Evolutionary conservation across 2,888 invertebrate species (phyloP), one percentile per base, ranked within the genome.

Genomic region (Chironomus riparius): DNA sequence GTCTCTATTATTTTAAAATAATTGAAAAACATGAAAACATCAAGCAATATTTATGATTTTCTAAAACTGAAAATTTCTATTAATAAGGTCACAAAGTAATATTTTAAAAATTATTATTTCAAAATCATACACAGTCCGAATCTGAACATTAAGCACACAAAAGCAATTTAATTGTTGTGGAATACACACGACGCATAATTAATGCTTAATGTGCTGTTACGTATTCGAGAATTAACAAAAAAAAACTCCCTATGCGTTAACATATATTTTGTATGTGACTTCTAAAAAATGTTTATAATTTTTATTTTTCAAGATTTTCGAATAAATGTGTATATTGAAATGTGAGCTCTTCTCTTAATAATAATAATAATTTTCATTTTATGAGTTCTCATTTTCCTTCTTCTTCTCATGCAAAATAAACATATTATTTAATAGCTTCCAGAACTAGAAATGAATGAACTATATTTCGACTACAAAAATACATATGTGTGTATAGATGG

Each of bases 131-230:
- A 24, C 18, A 38, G 18, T 65, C 22, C 65, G 18, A 22, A 12
- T 24, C 7, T 65, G 12, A 21, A 65, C 65, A 24, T n/a, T 68
- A 15, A 28, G 68, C 68, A 68, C 68, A 68, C 38, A 15, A 28
- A 65, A 56, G 18, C 15, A 56, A 68, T 68, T 38, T 68, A 68
- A 68, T 68, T 68, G 68, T 68, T 68, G 10, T 38, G 38, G 48
- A 56, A 70, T 18, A 70, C 70, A 70, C 70, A 70, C 70, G 70
- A 70, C 50, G 70, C 70, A 70, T 70, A 70, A 70, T 70, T 70
- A 70, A 70, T 70, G 70, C 70, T 70, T 70, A 70, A 70, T 70
- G 70, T 70, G 50, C 70, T 70, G 50, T 70, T 70, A 56, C 50
- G 70, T 24, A 70, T 24, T 38, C 28, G 28, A 28, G 50, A 15